Evolutionary conservation across 2,797 vertebrate species (phyloP).

Genomic region (Microcaecilia unicolor): DNA sequence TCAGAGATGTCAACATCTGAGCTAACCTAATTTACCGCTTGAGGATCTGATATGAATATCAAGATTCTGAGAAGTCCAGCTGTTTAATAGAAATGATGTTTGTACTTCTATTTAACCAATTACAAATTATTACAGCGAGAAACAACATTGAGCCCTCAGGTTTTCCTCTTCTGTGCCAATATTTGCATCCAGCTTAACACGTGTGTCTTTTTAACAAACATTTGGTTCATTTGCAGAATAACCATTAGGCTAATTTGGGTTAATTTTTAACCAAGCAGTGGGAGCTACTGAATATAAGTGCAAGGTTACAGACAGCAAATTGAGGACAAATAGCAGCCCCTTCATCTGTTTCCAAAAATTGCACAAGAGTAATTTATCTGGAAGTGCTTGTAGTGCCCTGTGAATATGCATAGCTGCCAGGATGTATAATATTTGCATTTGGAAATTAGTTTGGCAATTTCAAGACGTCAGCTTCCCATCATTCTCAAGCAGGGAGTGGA

Average conservation of each 20-base stretch:
- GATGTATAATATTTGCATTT: slow-evolving; percentile 10
- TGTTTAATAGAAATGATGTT: background rate
- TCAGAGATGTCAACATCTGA: background rate
- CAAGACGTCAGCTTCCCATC: background rate
- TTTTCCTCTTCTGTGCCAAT: slow-evolving; percentile 15
- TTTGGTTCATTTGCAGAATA: slow-evolving; percentile 10
- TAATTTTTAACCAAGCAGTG: slow-evolving; percentile 28
- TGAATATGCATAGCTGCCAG: background rate
- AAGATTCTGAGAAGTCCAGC: background rate
- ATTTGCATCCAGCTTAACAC: slow-evolving; percentile 27
- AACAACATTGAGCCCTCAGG: no score
- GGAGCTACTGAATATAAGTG: slow-evolving; percentile 14
- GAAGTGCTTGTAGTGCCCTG: background rate
- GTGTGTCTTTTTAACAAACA: slow-evolving; percentile 30
- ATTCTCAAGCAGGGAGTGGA: slow-evolving; percentile 1
- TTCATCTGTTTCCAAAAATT: background rate
- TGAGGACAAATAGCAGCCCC: background rate
- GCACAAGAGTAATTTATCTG: slow-evolving; percentile 1
- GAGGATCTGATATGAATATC: background rate
- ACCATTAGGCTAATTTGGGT: slow-evolving; percentile 15
- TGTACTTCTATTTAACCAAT: background rate
- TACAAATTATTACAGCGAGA: background rate
- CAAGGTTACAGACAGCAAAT: slow-evolving; percentile 15
- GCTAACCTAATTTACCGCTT: background rate
- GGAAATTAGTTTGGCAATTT: slow-evolving; percentile 6